Evolutionary conservation across 2,113 vertebrate genomes (phyloP).

Genomic region (Gallinago undulata): DNA sequence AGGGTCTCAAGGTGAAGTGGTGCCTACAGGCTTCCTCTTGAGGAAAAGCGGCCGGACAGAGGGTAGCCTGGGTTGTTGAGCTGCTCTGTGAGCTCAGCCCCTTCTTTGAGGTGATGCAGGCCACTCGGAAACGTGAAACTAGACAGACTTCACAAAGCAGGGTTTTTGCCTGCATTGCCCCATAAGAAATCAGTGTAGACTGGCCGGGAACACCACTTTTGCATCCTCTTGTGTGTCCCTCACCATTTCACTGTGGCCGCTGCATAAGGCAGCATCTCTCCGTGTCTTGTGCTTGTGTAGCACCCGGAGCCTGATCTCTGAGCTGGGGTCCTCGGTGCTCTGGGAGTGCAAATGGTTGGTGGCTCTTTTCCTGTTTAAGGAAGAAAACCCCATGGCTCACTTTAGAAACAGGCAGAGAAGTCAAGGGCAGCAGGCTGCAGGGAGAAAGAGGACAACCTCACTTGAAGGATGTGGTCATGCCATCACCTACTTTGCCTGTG

Average conservation of each 20-base stretch:
- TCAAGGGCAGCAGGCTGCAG: not conserved
- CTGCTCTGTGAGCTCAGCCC: not conserved
- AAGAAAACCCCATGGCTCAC: not conserved
- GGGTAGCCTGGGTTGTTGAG: not conserved
- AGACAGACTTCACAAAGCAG: not conserved
- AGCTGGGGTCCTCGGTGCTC: fast-evolving
- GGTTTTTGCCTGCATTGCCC: not conserved
- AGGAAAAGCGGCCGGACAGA: not conserved
- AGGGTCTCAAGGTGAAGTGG: too few species aligned
- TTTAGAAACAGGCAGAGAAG: not conserved
- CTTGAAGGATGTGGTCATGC: not conserved
- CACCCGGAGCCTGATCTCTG: not conserved
- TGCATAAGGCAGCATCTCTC: not conserved
- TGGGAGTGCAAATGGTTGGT: not conserved
- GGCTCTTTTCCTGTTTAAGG: not conserved
- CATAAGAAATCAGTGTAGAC: fast-evolving
- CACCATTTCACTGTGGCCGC: not conserved
- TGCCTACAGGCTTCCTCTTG: fast-evolving
- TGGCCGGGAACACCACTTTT: not conserved
- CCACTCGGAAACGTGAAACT: fast-evolving
- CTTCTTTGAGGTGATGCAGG: fast-evolving
- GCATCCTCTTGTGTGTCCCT: too few species aligned
- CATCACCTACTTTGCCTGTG: not conserved
- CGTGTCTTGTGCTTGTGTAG: not conserved
- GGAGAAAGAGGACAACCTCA: not conserved